Percentiles rank a stretch among this genome's conserved stretches.
Evolutionary conservation across 1,140 invertebrate genomes (phyloP).

Genomic region (Drosophila jambulina): DNA sequence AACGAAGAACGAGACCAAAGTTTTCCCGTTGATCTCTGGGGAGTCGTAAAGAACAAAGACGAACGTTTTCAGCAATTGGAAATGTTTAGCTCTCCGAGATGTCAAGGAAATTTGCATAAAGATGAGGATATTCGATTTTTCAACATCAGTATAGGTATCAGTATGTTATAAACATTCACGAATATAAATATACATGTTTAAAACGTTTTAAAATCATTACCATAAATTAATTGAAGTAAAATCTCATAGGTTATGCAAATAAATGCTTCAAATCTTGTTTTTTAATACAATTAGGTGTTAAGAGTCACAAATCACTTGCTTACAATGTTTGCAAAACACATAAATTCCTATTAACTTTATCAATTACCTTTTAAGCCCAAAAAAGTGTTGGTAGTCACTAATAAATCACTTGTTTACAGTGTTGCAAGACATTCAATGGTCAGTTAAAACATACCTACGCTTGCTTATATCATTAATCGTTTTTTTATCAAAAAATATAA

Average conservation of each 20-base stretch:
- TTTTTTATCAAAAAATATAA: background rate
- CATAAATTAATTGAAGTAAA: too few relatives aligned
- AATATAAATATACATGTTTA: too few relatives aligned
- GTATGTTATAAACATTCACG: too few relatives aligned
- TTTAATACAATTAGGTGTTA: too few relatives aligned
- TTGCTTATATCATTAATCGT: background rate
- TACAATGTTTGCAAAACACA: too few relatives aligned
- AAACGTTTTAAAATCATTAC: too few relatives aligned
- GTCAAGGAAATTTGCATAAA: constrained; percentile 1
- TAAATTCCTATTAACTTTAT: too few relatives aligned
- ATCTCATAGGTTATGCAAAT: too few relatives aligned
- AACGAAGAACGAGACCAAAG: background rate
- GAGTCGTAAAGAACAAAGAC: constrained; percentile 13
- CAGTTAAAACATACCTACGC: background rate
- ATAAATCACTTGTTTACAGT: background rate
- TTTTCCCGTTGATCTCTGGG: constrained; percentile 19
- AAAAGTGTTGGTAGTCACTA: background rate
- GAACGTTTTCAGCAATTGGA: constrained; percentile 18
- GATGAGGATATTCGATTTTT: background rate
- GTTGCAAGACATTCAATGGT: background rate
- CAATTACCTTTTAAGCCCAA: background rate
- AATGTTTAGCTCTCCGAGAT: background rate
- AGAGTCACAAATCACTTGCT: too few relatives aligned
- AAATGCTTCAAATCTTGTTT: too few relatives aligned
- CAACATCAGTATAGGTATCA: too few relatives aligned